Base-by-base conservation (phyloP, 2,888 invertebrate genomes). In the Physocephala rufipes region DNA sequence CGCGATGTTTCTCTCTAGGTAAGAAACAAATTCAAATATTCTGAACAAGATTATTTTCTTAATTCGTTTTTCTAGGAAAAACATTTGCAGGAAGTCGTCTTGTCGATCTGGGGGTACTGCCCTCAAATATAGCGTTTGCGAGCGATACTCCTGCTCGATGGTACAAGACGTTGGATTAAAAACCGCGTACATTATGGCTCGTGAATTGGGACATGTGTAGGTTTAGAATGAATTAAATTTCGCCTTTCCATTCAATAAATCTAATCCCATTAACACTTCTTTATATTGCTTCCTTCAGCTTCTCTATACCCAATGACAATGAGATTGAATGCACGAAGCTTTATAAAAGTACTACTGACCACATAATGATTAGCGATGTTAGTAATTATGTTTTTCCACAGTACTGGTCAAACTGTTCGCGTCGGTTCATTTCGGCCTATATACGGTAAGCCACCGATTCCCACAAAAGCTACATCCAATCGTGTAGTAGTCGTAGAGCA, bases 171-270 rank as follows among this genome's bases (percentile, higher is more conserved):
- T 36, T 4, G 36, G 36, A 7, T 87, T 96, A 62, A 91, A 93
- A 64, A 92, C 95, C 30, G 95, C 95, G 1, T 95, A 94, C 82
- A 96, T 95, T 16, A 95, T 96, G 76, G 95, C 95, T 43, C 96
- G 96, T 81, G 96, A 96, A 87, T 87, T 96, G 74, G 96, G 95
- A 63, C 96, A 96, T 84, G 90, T 95, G 95, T 95, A 88, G 90
- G 92, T 77, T 1, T 1, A 13, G 4, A 16, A 36, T 9, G 36
- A 36, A 36, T 36, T 36, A 36, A 36, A 9, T 7, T 36, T 36
- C 36, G 36, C 36, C 9, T 36, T 36, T 36, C 36, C 36, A 36
- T 36, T 4, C 9, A 36, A 36, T 36, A 36, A 7, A 36, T 36
- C 9, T 36, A 36, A 7, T 36, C 4, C 36, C 4, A 9, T 36